Conservation (phyloP, 2,888 invertebrate genomes). For the Willowsia nigromaculata region DNA sequence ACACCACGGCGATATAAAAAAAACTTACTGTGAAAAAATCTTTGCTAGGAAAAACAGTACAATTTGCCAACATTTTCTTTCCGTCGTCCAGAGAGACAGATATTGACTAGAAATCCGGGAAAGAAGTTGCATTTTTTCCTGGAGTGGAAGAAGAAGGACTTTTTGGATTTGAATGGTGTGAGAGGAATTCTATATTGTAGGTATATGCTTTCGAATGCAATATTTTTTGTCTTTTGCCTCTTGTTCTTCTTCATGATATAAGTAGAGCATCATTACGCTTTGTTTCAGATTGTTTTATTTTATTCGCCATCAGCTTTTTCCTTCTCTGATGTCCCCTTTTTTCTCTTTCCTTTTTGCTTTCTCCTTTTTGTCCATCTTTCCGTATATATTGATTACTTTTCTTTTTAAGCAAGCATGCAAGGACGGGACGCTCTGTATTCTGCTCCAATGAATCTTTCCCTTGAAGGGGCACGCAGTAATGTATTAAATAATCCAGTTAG, state of each 20-base stretch:
- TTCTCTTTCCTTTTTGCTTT: neutral
- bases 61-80: conserved; percentile 48
- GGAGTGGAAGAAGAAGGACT: neutral
- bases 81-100: conserved; percentile 13
- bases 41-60: conserved; percentile 39
- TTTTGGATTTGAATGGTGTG: neutral
- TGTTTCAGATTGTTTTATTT: conserved; percentile 10
- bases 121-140: neutral
- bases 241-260: neutral
- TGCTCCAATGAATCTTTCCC: conserved; percentile 28
- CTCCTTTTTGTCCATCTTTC: neutral
- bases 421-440: neutral
- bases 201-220: neutral
- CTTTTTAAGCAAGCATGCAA: neutral
- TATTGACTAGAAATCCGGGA: conserved; percentile 15
- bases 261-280: conserved; percentile 17
- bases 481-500: neutral
- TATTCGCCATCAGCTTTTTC: conserved; percentile 1
- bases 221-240: neutral
- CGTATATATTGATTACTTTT: conserved; percentile 24
- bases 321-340: neutral
- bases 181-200: conserved; percentile 11
- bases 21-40: conserved; percentile 23
- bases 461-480: neutral
- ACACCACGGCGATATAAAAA: conserved; percentile 7